phyloP scores from a whole-genome alignment of 2,888 invertebrate genomes.

The Leucophenga montana region DNA sequence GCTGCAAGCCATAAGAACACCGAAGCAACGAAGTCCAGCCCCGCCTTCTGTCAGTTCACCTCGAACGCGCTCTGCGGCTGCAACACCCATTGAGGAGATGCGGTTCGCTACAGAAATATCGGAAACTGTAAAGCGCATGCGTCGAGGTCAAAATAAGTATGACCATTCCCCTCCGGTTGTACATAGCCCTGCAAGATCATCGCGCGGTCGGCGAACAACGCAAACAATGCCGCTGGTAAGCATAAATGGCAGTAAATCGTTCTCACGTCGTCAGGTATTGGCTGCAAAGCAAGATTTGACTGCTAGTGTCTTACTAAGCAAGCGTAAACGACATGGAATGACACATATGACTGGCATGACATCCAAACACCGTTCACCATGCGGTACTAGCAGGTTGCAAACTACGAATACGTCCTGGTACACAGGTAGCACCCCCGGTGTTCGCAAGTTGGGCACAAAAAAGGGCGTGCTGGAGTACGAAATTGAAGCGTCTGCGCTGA shows the following conservation, averaged over 20 bases:
- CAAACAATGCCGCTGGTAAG: background rate
- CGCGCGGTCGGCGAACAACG: background rate
- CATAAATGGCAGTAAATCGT: conserved; percentile 21
- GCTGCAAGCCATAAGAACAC: conserved; percentile 29
- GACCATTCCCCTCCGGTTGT: conserved; percentile 58
- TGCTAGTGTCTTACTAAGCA: conserved; percentile 40
- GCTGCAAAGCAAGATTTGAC: conserved; percentile 26
- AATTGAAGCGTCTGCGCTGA: conserved; percentile 59
- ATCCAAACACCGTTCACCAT: conserved; percentile 28
- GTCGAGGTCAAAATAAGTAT: conserved; percentile 70
- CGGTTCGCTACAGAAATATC: conserved; percentile 72
- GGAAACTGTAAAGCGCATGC: conserved; percentile 70
- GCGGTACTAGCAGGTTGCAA: background rate
- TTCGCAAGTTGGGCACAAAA: conserved; percentile 65
- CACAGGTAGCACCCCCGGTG: conserved; percentile 39
- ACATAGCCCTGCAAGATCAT: conserved; percentile 25
- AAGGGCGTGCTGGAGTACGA: conserved; percentile 69
- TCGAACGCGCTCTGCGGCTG: conserved; percentile 60
- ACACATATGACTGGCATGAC: conserved; percentile 19
- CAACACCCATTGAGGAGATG: conserved; percentile 66
- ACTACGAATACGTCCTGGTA: background rate
- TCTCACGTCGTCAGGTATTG: conserved; percentile 43
- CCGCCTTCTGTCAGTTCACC: conserved; percentile 34
- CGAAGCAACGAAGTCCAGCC: conserved; percentile 39
- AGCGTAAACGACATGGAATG: conserved; percentile 44